phyloP scores from a whole-genome alignment of 2,797 vertebrate genomes.

The Chelonia mydas region DNA sequence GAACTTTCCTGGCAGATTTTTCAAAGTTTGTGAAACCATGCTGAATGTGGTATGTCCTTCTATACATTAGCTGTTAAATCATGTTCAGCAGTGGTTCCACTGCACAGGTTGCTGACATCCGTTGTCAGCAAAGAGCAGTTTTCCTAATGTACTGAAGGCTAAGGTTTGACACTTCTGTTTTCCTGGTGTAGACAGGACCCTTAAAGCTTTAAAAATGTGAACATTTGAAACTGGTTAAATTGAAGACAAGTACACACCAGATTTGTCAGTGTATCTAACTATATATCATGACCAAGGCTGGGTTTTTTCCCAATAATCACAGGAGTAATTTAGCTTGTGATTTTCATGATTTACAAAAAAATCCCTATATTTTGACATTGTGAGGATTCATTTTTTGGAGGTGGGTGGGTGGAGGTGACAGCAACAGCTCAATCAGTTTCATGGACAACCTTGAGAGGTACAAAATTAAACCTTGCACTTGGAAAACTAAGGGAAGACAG shows the following conservation, averaged over 20 bases:
- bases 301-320: neutral
- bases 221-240: neutral
- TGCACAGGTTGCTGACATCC: neutral
- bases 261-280: neutral
- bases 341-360: neutral
- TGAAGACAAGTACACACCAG: neutral
- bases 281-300: neutral
- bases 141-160: neutral
- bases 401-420: neutral
- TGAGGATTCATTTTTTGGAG: neutral
- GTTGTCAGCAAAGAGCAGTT: accelerated
- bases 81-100: neutral
- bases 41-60: neutral
- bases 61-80: neutral
- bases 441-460: neutral
- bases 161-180: neutral
- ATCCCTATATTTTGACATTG: neutral
- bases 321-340: neutral
- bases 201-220: neutral
- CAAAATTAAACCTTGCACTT: neutral
- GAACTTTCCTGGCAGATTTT: neutral
- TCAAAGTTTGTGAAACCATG: neutral
- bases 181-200: neutral
- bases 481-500: neutral
- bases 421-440: neutral